Evolutionary conservation across 2,797 vertebrate species (phyloP).

Genomic region (Chrosomus eos): DNA sequence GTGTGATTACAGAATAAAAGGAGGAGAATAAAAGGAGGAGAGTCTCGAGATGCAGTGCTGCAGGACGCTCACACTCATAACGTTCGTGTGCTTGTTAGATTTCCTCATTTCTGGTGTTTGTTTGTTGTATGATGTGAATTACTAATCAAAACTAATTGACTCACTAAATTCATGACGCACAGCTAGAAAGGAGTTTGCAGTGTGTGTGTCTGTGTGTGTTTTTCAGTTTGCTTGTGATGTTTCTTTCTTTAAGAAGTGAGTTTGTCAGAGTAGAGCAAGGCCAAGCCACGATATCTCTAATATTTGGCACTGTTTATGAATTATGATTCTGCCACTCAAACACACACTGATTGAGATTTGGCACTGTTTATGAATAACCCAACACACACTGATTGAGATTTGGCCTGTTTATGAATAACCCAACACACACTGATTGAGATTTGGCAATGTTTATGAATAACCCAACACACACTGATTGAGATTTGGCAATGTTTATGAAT

Average conservation of each 20-base stretch:
- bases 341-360: conserved; percentile 17
- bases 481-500: conserved; percentile 37
- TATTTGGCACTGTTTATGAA: conserved; percentile 35
- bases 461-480: no score
- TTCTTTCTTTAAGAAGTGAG: conserved; percentile 17
- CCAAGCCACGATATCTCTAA: conserved; percentile 12
- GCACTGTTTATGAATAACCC: no score
- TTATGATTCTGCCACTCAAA: conserved; percentile 41
- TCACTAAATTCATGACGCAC: background rate
- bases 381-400: no score
- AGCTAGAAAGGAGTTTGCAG: background rate
- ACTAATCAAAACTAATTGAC: conserved; percentile 41
- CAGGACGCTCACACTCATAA: conserved; percentile 48
- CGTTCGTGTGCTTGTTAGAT: conserved; percentile 22
- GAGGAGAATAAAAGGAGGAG: background rate
- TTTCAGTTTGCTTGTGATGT: conserved; percentile 43
- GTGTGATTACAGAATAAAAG: background rate
- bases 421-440: no score
- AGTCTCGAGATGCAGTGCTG: conserved; percentile 20
- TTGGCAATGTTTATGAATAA: no score
- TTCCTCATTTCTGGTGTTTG: conserved; percentile 20
- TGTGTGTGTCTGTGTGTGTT: conserved; percentile 31
- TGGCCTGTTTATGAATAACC: no score
- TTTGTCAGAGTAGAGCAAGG: conserved; percentile 55
- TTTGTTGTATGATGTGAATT: conserved; percentile 16